Evolutionary conservation across 30 jellyfish, hydroid and myxozoan genomes (phyloP).

Genomic region (Chrysaora quinquecirrha): DNA sequence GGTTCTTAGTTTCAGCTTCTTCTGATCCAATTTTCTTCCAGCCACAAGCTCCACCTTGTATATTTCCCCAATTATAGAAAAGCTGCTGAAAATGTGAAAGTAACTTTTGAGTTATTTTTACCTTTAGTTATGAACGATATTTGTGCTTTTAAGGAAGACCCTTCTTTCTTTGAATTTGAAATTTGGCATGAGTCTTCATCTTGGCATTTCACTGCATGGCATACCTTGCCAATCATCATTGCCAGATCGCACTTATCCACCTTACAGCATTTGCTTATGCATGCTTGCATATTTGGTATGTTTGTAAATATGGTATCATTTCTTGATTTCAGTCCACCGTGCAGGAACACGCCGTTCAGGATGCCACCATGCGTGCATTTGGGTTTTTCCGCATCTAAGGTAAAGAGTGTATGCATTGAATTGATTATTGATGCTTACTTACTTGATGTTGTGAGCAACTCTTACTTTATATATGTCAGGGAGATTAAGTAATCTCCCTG

Average conservation of each 20-base stretch:
- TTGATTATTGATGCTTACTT: too few relatives aligned
- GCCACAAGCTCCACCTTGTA: too few relatives aligned
- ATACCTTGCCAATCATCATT: conserved; percentile 60
- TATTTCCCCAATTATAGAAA: too few relatives aligned
- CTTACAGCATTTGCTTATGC: conserved; percentile 82
- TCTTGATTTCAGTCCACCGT: conserved; percentile 76
- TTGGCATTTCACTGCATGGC: conserved; percentile 82
- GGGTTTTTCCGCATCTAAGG: background rate
- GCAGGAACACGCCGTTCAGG: conserved; percentile 70
- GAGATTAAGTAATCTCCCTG: too few relatives aligned
- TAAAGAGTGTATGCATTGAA: too few relatives aligned
- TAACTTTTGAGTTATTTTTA: too few relatives aligned
- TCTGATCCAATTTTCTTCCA: too few relatives aligned
- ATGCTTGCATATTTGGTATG: conserved; percentile 53
- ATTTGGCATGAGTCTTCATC: conserved; percentile 85
- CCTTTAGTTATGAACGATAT: conserved; percentile 80
- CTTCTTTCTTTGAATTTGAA: conserved; percentile 49
- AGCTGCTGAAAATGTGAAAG: too few relatives aligned
- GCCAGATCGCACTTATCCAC: conserved; percentile 83
- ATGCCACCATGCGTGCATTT: conserved; percentile 89
- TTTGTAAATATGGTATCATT: conserved; percentile 69
- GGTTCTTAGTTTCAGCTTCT: too few relatives aligned
- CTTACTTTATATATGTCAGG: too few relatives aligned
- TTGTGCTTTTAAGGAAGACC: conserved; percentile 56
- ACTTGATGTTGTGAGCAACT: too few relatives aligned